These are phyloP conservation scores for human DNA, from an alignment of 2,113 vertebrate genomes.

Conservation along the genomic window DNA sequence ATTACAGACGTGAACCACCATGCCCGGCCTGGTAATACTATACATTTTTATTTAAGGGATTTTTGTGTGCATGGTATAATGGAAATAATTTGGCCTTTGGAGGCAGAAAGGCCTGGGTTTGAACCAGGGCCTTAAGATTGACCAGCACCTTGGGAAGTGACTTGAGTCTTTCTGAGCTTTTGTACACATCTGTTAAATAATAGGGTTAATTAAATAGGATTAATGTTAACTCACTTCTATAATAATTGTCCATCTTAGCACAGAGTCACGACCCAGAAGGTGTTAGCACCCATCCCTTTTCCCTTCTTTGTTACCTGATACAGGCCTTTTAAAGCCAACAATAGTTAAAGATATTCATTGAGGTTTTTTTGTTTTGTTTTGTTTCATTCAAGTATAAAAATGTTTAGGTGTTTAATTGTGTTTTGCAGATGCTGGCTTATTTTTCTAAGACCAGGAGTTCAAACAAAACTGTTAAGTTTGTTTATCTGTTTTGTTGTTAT, in stretches of 20 bases:
- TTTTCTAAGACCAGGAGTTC: conserved; percentile 20
- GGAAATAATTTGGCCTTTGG: not conserved
- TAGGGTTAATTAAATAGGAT: not conserved
- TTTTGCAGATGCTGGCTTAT: not conserved
- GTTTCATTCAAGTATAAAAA: conserved; percentile 2
- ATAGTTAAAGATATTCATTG: not conserved
- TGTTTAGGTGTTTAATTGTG: conserved; percentile 11
- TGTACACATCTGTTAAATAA: conserved; percentile 17
- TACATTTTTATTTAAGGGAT: not conserved
- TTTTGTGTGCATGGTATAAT: not conserved
- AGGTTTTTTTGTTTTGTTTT: not conserved
- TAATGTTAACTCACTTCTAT: not conserved
- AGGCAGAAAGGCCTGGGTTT: not conserved
- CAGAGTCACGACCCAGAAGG: not conserved
- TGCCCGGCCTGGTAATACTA: not conserved
- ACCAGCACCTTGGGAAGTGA: not conserved
- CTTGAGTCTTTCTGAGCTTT: not conserved
- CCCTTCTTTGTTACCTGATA: not conserved
- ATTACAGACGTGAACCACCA: too few species aligned
- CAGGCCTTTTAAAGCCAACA: not conserved
- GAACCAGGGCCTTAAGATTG: not conserved
- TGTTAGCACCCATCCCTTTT: not conserved
- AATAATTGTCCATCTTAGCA: not conserved
- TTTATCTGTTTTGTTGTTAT: not conserved
- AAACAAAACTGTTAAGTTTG: not conserved